These are phyloP conservation scores for Papilio aristodemus DNA, from an alignment of 1,140 invertebrate genomes.

Conservation along the genomic window DNA sequence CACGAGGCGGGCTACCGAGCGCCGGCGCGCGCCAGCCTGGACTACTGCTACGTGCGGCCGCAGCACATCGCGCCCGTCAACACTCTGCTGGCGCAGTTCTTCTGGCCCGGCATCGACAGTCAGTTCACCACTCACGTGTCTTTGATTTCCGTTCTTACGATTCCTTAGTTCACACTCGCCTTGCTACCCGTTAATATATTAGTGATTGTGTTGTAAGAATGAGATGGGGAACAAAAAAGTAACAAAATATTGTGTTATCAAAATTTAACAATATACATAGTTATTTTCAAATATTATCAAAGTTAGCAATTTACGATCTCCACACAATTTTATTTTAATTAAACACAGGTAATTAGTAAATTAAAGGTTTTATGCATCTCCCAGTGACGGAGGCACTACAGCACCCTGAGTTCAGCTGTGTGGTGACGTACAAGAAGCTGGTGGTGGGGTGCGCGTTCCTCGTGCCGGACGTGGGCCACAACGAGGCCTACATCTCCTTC, in stretches of 20 bases:
- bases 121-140: conserved; percentile 54
- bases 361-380: conserved; percentile 7
- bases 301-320: no score
- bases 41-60: conserved; percentile 92
- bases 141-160: not conserved
- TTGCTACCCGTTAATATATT: no score
- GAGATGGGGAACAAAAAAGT: no score
- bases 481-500: conserved; percentile 94
- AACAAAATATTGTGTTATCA: no score
- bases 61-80: conserved; percentile 94
- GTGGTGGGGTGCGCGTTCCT: conserved; percentile 94
- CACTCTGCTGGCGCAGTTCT: conserved; percentile 89
- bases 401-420: conserved; percentile 95
- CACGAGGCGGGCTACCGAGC: conserved; percentile 57
- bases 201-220: no score
- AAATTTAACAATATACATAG: no score
- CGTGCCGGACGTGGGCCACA: conserved; percentile 90
- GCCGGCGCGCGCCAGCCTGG: conserved; percentile 62
- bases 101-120: conserved; percentile 96
- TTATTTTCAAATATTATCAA: no score
- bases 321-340: no score
- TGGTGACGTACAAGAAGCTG: conserved; percentile 91
- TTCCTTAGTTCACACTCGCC: no score
- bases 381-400: conserved; percentile 92
- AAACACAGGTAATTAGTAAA: no score